phyloP scores from a whole-genome alignment of 2,888 invertebrate genomes.

The Linnaemya tessellans region DNA sequence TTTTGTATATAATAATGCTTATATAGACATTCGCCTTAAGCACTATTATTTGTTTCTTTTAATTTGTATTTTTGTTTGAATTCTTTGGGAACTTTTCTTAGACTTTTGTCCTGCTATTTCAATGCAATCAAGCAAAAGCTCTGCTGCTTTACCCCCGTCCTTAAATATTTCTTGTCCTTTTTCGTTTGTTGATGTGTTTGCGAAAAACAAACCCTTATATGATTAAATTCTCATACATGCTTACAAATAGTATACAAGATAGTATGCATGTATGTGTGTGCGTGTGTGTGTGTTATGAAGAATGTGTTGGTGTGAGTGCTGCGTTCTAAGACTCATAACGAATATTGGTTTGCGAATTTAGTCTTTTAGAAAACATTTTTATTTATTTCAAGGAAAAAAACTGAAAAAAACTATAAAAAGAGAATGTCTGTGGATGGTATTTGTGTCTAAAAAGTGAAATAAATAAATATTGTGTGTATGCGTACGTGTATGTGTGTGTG shows the following conservation, averaged over 20 bases:
- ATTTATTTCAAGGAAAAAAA: slow-evolving; percentile 44
- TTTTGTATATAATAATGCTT: slow-evolving; percentile 50
- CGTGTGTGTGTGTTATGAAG: background rate
- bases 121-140: slow-evolving; percentile 59
- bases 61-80: slow-evolving; percentile 52
- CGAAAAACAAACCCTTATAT: slow-evolving; percentile 60
- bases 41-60: slow-evolving; percentile 34
- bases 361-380: slow-evolving; percentile 37
- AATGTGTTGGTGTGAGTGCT: slow-evolving; percentile 3
- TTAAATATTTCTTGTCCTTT: slow-evolving; percentile 39
- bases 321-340: slow-evolving; percentile 31
- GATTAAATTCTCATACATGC: slow-evolving; percentile 60
- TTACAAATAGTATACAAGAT: slow-evolving; percentile 6
- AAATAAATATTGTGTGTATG: slow-evolving; percentile 8
- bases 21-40: slow-evolving; percentile 69
- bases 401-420: slow-evolving; percentile 13
- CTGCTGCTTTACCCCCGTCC: slow-evolving; percentile 39
- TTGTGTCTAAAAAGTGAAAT: slow-evolving; percentile 37
- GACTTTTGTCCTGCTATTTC: slow-evolving; percentile 70
- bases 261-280: background rate
- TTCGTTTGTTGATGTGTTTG: slow-evolving; percentile 1
- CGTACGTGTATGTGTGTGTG: background rate
- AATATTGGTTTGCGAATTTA: slow-evolving; percentile 59
- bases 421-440: slow-evolving; percentile 55
- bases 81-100: slow-evolving; percentile 68